These are phyloP conservation scores for Baryphthengus martii DNA, from an alignment of 2,113 vertebrate genomes.

Conservation along the genomic window DNA sequence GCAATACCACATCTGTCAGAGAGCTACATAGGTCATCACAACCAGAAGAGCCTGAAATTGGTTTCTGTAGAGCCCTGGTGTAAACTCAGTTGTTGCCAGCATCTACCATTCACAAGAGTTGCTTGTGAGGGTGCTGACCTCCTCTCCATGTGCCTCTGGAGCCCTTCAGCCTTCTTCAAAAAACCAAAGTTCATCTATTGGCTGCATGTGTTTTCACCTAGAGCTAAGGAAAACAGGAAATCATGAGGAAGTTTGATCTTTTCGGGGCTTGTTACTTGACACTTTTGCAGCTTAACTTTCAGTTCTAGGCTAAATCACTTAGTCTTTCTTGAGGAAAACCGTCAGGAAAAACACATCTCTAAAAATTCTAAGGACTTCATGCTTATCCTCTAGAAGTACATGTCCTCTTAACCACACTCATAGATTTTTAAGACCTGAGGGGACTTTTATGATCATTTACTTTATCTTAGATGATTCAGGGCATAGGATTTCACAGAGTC, in stretches of 20 bases:
- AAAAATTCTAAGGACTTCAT: not conserved
- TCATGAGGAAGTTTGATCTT: not conserved
- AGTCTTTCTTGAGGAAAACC: not conserved
- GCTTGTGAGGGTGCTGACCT: not conserved
- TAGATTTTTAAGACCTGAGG: conserved; percentile 19
- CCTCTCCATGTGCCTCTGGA: not conserved
- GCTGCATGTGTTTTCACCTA: not conserved
- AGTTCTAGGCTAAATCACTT: not conserved
- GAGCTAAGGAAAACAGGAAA: not conserved
- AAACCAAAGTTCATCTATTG: not conserved
- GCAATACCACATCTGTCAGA: not conserved
- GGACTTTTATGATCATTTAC: not conserved
- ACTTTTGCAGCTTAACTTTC: not conserved
- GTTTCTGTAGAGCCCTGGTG: not conserved
- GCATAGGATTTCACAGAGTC: not conserved
- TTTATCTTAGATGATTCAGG: not conserved
- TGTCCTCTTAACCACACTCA: not conserved
- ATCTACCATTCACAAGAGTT: not conserved
- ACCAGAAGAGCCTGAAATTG: not conserved
- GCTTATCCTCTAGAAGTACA: not conserved
- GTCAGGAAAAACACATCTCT: not conserved
- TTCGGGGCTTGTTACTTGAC: not conserved
- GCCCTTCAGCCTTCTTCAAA: not conserved
- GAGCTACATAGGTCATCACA: not conserved
- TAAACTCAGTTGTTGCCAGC: not conserved